Evolutionary conservation across 2,888 invertebrate species (phyloP).

Genomic region (Drosophila anomelani): DNA sequence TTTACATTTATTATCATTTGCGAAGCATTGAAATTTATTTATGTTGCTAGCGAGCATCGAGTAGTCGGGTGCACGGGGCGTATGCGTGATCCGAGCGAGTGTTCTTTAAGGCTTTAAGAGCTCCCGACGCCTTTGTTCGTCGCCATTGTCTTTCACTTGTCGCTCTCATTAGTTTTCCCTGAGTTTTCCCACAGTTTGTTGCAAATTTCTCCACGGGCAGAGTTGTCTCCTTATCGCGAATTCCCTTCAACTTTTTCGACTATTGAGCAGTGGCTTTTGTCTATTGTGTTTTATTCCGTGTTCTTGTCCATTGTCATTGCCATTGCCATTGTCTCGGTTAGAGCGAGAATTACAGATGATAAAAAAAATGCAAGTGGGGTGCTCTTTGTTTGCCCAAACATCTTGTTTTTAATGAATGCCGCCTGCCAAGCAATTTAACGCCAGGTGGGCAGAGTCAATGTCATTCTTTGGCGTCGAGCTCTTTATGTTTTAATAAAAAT

Average conservation of each 20-base stretch:
- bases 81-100: slow-evolving; percentile 49
- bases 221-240: slow-evolving; percentile 61
- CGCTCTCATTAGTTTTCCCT: slow-evolving; percentile 70
- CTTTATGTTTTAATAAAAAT: slow-evolving; percentile 81
- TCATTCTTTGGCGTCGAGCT: slow-evolving; percentile 65
- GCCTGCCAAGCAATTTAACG: slow-evolving; percentile 76
- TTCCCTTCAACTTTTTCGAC: slow-evolving; percentile 69
- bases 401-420: slow-evolving; percentile 70
- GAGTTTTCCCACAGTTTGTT: slow-evolving; percentile 52
- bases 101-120: slow-evolving; percentile 59
- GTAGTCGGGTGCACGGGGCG: slow-evolving; percentile 53
- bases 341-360: slow-evolving; percentile 57
- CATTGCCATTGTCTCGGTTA: slow-evolving; percentile 59
- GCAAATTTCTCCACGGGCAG: slow-evolving; percentile 22
- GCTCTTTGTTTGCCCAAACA: slow-evolving; percentile 40
- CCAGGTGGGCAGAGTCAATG: slow-evolving; percentile 79
- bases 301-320: slow-evolving; percentile 43
- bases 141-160: slow-evolving; percentile 55
- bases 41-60: slow-evolving; percentile 42
- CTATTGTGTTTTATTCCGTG: slow-evolving; percentile 38
- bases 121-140: slow-evolving; percentile 44
- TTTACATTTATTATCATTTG: slow-evolving; percentile 80
- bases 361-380: slow-evolving; percentile 59
- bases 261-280: slow-evolving; percentile 65
- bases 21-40: slow-evolving; percentile 76